phyloP scores from a whole-genome alignment of 2,797 vertebrate species.

The Tragopan temminckii region DNA sequence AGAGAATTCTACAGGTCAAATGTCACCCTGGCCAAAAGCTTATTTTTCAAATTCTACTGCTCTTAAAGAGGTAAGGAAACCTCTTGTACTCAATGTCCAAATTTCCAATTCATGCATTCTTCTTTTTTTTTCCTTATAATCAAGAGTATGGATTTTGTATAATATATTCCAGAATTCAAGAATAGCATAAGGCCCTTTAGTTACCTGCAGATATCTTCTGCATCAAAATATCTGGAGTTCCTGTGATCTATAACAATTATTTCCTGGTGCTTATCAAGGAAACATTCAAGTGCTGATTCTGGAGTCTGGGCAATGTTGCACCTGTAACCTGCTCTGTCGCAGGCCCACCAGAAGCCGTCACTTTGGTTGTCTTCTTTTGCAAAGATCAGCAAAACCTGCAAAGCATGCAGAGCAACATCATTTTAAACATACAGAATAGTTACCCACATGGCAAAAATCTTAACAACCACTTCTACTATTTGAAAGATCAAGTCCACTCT shows the following conservation, averaged over 20 bases:
- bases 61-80: neutral
- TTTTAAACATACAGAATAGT: neutral
- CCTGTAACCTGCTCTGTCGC: slow-evolving; percentile 92
- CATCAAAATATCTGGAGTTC: slow-evolving; percentile 89
- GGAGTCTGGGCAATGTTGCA: slow-evolving; percentile 92
- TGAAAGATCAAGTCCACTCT: neutral
- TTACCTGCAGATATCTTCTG: slow-evolving; percentile 92
- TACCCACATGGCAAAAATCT: neutral
- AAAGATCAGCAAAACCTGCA: slow-evolving; percentile 94
- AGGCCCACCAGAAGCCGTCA: slow-evolving; percentile 97
- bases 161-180: neutral
- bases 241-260: slow-evolving; percentile 93
- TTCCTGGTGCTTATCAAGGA: slow-evolving; percentile 95
- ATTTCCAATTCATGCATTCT: neutral
- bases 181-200: neutral
- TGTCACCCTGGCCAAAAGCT: neutral
- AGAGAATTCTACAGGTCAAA: neutral
- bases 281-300: slow-evolving; percentile 93
- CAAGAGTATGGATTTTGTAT: neutral
- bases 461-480: neutral
- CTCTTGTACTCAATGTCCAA: neutral
- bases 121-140: neutral
- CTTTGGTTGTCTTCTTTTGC: slow-evolving; percentile 96
- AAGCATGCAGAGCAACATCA: slow-evolving; percentile 11
- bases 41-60: neutral